phyloP scores from a whole-genome alignment of 53 echinoderm and acorn worm genomes.

The Zoroaster sp. region DNA sequence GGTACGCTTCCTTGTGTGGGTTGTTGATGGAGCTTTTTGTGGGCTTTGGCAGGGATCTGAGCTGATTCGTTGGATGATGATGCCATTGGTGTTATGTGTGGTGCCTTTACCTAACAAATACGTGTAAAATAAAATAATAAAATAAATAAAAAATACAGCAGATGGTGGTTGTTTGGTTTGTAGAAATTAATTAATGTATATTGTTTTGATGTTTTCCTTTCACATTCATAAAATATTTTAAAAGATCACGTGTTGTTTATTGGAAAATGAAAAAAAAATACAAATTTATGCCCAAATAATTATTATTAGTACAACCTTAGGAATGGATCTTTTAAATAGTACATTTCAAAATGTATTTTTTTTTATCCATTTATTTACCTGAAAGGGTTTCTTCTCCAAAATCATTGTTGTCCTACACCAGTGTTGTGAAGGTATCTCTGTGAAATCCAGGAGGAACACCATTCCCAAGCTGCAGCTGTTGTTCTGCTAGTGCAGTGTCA shows the following conservation, averaged over 20 bases:
- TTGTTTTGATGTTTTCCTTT: background rate
- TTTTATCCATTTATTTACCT: background rate
- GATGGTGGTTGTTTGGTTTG: too few relatives aligned
- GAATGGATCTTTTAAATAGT: background rate
- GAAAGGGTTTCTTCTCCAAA: slow-evolving; percentile 63
- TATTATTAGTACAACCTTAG: too few relatives aligned
- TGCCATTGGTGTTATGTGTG: slow-evolving; percentile 69
- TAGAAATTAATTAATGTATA: too few relatives aligned
- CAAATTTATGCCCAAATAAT: too few relatives aligned
- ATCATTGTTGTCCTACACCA: slow-evolving; percentile 80
- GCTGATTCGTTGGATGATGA: slow-evolving; percentile 41
- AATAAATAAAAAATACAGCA: background rate
- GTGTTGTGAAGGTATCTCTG: slow-evolving; percentile 33
- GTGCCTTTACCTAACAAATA: slow-evolving; percentile 67
- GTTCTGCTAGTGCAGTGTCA: slow-evolving; percentile 77
- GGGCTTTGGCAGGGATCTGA: background rate
- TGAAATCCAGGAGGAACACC: slow-evolving; percentile 47
- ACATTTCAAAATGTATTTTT: background rate
- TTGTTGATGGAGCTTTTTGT: background rate
- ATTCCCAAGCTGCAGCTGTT: slow-evolving; percentile 40
- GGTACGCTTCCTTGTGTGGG: slow-evolving; percentile 35
- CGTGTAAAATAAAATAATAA: too few relatives aligned
- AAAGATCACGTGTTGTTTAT: too few relatives aligned
- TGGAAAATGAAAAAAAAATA: too few relatives aligned
- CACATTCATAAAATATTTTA: background rate